These are phyloP conservation scores for Eonycteris spelaea DNA, from an alignment of 2,113 vertebrate species.

Conservation along the genomic window DNA sequence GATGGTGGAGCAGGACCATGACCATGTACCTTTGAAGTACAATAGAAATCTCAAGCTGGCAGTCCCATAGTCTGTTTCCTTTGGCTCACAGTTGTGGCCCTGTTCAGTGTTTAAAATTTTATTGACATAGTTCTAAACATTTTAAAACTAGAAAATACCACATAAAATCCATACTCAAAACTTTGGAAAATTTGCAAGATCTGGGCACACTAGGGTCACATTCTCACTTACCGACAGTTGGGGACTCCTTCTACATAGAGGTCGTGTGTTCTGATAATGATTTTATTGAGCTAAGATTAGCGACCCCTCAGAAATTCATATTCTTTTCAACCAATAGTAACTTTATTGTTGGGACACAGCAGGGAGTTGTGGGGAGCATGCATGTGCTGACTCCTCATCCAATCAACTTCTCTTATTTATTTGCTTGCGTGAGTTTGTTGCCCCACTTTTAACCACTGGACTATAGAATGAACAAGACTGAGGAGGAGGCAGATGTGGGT, in stretches of 20 bases:
- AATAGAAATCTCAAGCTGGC: neutral
- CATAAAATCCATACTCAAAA: neutral
- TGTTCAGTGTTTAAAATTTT: neutral
- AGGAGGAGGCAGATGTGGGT: neutral
- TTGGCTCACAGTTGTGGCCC: neutral
- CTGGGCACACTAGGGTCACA: neutral
- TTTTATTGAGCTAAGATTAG: neutral
- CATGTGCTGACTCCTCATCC: neutral
- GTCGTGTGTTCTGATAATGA: neutral
- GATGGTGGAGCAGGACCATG: neutral
- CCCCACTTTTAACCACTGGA: no score
- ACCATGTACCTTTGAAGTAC: neutral
- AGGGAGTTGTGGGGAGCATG: neutral
- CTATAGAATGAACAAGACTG: neutral
- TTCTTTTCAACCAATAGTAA: neutral
- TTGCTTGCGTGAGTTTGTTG: neutral
- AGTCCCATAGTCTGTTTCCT: neutral
- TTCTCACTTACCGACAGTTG: neutral
- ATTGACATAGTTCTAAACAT: neutral
- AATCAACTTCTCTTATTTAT: neutral
- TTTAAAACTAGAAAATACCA: neutral
- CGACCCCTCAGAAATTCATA: neutral
- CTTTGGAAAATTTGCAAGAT: neutral
- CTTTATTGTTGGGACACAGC: neutral
- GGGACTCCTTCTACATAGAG: neutral